Evolutionary conservation across 1,140 invertebrate species (phyloP).

Genomic region (Lutraria rhynchaena): DNA sequence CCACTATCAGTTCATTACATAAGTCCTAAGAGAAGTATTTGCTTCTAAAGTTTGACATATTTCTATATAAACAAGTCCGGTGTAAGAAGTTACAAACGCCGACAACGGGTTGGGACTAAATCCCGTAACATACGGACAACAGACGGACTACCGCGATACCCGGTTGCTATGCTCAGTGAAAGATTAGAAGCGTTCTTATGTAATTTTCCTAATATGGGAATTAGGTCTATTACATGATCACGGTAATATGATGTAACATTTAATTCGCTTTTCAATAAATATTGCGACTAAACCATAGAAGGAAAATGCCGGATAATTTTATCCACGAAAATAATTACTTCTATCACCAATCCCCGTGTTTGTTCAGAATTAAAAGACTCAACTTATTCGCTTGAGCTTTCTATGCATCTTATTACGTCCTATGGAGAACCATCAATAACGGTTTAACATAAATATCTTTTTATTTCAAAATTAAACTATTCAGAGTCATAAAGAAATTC

Average conservation of each 20-base stretch:
- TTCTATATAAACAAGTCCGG: slow-evolving; percentile 41
- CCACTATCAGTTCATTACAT: slow-evolving; percentile 36
- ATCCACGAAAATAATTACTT: slow-evolving; percentile 38
- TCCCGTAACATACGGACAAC: neutral
- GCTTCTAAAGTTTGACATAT: slow-evolving; percentile 40
- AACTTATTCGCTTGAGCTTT: no score
- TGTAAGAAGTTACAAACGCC: slow-evolving; percentile 40
- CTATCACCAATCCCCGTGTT: slow-evolving; percentile 42
- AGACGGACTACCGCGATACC: neutral
- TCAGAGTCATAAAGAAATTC: no score
- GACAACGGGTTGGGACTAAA: slow-evolving; percentile 16
- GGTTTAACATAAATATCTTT: no score
- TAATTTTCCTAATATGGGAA: slow-evolving; percentile 30
- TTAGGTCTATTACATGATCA: slow-evolving; percentile 33
- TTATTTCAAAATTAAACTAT: no score
- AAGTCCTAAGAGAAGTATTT: slow-evolving; percentile 30
- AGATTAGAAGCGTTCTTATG: slow-evolving; percentile 38
- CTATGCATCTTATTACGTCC: no score
- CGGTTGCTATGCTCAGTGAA: slow-evolving; percentile 38
- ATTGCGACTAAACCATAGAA: neutral
- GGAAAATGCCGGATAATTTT: neutral
- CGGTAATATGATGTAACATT: slow-evolving; percentile 42
- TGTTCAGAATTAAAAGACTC: slow-evolving; percentile 25
- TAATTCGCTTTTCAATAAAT: slow-evolving; percentile 53
- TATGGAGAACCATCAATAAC: no score